These are phyloP conservation scores for Agrochola macilenta DNA, from an alignment of 2,888 invertebrate species.

Conservation along the genomic window DNA sequence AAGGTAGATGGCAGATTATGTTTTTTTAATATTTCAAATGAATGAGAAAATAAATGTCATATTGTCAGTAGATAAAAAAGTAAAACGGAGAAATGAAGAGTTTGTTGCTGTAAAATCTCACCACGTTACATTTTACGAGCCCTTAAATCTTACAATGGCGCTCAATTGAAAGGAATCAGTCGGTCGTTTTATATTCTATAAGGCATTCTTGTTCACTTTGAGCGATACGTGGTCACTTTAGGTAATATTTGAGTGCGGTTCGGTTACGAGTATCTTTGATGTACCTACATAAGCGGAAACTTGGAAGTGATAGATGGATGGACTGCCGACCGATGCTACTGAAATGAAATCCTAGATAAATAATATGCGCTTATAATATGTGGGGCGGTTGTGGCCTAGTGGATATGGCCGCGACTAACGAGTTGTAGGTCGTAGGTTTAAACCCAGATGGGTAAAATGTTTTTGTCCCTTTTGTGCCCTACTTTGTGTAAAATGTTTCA, in stretches of 20 bases:
- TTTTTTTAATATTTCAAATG: neutral
- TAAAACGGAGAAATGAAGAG: neutral
- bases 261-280: neutral
- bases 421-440: neutral
- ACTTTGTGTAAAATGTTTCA: neutral
- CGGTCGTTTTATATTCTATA: conserved; percentile 13
- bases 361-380: neutral
- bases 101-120: neutral
- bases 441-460: no score
- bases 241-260: conserved; percentile 6
- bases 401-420: neutral
- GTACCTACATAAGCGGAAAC: neutral
- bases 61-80: neutral
- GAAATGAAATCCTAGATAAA: no score
- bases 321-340: no score
- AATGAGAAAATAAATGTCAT: neutral
- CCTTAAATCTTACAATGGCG: neutral
- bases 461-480: no score
- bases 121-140: neutral
- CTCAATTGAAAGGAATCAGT: neutral
- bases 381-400: neutral
- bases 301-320: neutral
- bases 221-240: conserved; percentile 16
- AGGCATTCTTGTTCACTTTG: conserved; percentile 19
- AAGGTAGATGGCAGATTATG: neutral